Conservation (phyloP, 1,140 invertebrate species). For the Ditylenchus dipsaci region DNA sequence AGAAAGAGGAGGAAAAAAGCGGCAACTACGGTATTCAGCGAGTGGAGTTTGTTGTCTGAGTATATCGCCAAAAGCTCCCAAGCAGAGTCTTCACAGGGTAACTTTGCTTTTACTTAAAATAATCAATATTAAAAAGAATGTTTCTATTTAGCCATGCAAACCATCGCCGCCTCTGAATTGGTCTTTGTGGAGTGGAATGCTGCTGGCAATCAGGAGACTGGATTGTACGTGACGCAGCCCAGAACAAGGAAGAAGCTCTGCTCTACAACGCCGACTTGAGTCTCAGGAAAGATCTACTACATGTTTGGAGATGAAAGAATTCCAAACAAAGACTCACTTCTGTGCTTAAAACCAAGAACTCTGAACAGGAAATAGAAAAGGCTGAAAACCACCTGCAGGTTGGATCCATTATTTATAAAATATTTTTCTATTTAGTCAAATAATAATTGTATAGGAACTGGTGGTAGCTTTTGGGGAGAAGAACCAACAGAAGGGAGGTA, state of each 20-base stretch:
- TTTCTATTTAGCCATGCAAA: not conserved
- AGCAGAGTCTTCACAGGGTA: not conserved
- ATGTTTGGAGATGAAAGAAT: not conserved
- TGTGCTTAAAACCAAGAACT: not conserved
- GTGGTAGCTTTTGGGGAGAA: constrained; percentile 12
- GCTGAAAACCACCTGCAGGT: not conserved
- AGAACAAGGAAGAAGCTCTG: not conserved
- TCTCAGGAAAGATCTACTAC: not conserved
- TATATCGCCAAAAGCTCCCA: constrained; percentile 17
- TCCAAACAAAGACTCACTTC: not conserved
- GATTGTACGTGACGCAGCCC: not conserved
- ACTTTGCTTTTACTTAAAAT: not conserved
- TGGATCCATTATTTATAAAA: too few species aligned
- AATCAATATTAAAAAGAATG: too few species aligned
- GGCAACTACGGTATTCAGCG: constrained; percentile 23
- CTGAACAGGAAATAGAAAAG: constrained; percentile 9
- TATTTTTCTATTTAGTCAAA: too few species aligned
- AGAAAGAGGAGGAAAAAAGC: constrained; percentile 5
- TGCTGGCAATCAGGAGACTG: not conserved
- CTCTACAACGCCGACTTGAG: constrained; percentile 6
- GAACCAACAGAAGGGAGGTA: constrained; percentile 17
- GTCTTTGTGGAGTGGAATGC: not conserved
- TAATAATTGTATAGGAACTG: constrained; percentile 1
- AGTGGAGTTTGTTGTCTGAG: constrained; percentile 19
- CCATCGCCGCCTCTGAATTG: not conserved